Conservation (phyloP, 2,113 vertebrate genomes). For the Pundamilia nyererei region DNA sequence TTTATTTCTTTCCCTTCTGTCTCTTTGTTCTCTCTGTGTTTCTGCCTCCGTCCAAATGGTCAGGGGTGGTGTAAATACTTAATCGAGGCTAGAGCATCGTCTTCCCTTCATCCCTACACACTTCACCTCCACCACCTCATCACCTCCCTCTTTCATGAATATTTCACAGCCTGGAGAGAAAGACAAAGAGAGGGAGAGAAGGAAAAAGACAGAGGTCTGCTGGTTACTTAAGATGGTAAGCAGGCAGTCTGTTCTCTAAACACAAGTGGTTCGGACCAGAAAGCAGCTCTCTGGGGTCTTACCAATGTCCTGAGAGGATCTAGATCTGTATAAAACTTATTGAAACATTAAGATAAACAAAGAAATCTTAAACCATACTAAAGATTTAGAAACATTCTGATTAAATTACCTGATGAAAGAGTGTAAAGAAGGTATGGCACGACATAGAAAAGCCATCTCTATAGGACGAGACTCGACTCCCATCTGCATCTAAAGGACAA, state of each 20-base stretch:
- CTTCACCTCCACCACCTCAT: background rate
- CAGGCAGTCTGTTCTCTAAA: background rate
- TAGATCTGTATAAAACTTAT: background rate
- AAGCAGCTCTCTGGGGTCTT: background rate
- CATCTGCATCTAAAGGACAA: background rate
- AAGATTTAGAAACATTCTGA: background rate
- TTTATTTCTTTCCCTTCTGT: background rate
- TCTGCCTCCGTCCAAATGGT: conserved; percentile 34
- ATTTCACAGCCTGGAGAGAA: conserved; percentile 13
- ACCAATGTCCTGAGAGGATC: background rate
- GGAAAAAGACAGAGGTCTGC: background rate
- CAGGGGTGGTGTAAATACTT: conserved; percentile 44
- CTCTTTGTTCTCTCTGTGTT: background rate
- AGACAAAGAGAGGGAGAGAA: background rate
- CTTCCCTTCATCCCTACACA: background rate
- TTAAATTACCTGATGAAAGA: background rate
- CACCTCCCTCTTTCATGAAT: conserved; percentile 10
- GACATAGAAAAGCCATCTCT: background rate
- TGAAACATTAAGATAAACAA: background rate
- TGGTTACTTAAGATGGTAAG: background rate
- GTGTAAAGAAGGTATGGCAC: background rate
- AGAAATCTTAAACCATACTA: background rate
- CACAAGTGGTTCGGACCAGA: background rate
- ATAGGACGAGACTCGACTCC: background rate
- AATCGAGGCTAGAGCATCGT: conserved; percentile 13